Evolutionary conservation across 2,113 vertebrate genomes (phyloP), one percentile per base, ranked within the genome.

Genomic region (Nibea coibor): DNA sequence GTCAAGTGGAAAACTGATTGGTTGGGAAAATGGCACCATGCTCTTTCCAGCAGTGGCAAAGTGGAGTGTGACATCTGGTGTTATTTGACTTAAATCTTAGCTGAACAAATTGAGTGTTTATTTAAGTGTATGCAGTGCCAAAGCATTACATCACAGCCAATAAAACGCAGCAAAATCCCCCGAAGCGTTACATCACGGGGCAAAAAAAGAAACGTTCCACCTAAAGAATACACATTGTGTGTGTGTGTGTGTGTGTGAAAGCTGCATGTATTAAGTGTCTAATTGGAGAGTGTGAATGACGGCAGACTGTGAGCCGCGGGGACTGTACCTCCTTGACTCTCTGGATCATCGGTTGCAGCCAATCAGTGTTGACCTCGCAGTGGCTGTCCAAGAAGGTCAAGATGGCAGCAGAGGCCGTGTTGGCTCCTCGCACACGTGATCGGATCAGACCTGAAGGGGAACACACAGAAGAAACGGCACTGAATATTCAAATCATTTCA

Each of bases 361-460:
- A 99, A 80, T 99, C 97, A 0, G 90, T 90, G 92, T 99, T 99
- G 81, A 99, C 98, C 85, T 99, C 98, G 28, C 98, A 99, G 94
- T 99, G 98, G 84, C 98, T 99, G 90, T 99, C 98, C 91, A 99
- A 80, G 90, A 99, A 99, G 64, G 98, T 99, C 81, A 99, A 95
- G 87, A 99, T 86, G 19, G 96, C 91, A 74, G 97, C 97, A 0
- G 94, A 61, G 2, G 98, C 98, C 24, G 94, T 92, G 31, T 96
- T 96, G 22, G 98, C 98, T 67, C 98, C 98, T 7, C 96, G 95
- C 24, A 99, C 98, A 2, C 98, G 96, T 24, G 98, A 99, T 45
- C 98, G 96, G 89, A 99, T 99, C 84, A 99, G 92, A 76, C 98
- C 98, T 99, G 72, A 35, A 24, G 65, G 43, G 43, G 50, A 9